These are phyloP conservation scores for Tenthredo amoena DNA, from an alignment of 2,888 invertebrate genomes.

Conservation along the genomic window DNA sequence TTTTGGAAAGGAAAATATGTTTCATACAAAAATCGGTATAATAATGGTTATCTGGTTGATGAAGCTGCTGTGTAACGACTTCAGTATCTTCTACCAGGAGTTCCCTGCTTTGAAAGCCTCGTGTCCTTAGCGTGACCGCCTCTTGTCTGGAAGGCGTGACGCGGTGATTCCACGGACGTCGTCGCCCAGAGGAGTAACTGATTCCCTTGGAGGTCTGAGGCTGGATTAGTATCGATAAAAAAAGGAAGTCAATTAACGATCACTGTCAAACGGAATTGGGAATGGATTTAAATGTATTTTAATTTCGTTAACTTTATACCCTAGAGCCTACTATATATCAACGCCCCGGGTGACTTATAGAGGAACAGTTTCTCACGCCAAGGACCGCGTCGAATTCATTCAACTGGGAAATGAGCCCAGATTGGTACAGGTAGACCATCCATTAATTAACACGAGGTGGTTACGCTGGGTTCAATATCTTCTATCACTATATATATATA, in stretches of 20 bases:
- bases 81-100: neutral
- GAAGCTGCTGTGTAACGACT: neutral
- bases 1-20: neutral
- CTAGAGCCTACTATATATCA: neutral
- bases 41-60: neutral
- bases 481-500: neutral
- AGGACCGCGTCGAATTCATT: slow-evolving; percentile 51
- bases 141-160: slow-evolving; percentile 48
- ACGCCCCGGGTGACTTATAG: neutral
- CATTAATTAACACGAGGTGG: slow-evolving; percentile 35
- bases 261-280: slow-evolving; percentile 41
- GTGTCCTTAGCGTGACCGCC: slow-evolving; percentile 54
- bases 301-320: slow-evolving; percentile 37
- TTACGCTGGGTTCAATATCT: neutral
- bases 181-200: slow-evolving; percentile 23
- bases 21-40: neutral
- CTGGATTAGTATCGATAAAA: neutral
- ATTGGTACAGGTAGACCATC: slow-evolving; percentile 32
- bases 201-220: neutral
- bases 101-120: slow-evolving; percentile 9
- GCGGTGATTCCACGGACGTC: slow-evolving; percentile 50
- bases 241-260: slow-evolving; percentile 47
- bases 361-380: slow-evolving; percentile 39
- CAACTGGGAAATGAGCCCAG: slow-evolving; percentile 47
- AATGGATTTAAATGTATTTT: slow-evolving; percentile 49